phyloP scores from a whole-genome alignment of 2,113 vertebrate genomes.

The Callithrix jacchus region DNA sequence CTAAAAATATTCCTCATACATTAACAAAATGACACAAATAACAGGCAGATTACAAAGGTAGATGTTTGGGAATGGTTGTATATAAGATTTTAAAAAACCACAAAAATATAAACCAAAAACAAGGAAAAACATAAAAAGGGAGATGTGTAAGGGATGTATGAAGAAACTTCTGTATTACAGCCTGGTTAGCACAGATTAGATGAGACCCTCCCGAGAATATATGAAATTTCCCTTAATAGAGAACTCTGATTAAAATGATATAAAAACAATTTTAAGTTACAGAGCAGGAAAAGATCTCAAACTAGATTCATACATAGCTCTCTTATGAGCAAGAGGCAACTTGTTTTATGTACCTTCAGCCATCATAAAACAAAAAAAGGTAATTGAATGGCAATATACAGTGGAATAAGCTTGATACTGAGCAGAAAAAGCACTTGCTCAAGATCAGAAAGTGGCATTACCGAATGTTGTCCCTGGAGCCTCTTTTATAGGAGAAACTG shows the following conservation, averaged over 20 bases:
- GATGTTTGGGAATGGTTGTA: neutral
- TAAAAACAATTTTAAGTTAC: neutral
- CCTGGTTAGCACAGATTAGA: neutral
- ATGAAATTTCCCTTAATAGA: neutral
- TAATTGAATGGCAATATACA: neutral
- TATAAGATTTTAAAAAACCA: too few relatives aligned
- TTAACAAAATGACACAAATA: constrained; percentile 9
- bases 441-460: constrained; percentile 65
- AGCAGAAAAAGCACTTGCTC: neutral
- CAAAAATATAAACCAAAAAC: neutral
- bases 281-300: neutral
- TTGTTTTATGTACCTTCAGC: neutral
- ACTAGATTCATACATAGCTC: neutral
- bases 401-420: neutral
- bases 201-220: neutral
- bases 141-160: neutral
- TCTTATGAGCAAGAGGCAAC: neutral
- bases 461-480: constrained; percentile 71
- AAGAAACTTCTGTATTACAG: neutral
- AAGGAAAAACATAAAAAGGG: neutral
- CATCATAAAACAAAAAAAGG: neutral
- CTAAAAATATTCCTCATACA: constrained; percentile 5
- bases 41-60: neutral
- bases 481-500: constrained; percentile 72
- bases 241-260: neutral